Conservation (phyloP, 1,140 invertebrate genomes). For the Drosophila bocqueti region DNA sequence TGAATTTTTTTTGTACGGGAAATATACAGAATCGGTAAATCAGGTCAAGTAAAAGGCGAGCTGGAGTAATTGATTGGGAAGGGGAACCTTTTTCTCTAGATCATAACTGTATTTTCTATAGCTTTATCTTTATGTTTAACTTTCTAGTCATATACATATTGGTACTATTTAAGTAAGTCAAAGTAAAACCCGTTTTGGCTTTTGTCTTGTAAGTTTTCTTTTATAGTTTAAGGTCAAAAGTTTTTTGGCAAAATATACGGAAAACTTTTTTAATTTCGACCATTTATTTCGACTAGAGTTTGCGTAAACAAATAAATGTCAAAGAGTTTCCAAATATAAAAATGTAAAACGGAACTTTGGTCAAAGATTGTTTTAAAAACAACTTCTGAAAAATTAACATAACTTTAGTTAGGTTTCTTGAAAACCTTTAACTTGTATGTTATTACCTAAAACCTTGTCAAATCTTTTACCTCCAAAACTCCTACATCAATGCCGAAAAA, state of each 20-base stretch:
- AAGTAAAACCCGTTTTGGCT: background rate
- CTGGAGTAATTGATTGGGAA: background rate
- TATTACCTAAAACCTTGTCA: background rate
- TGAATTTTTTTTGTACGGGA: conserved; percentile 39
- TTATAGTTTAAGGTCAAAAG: conserved; percentile 11
- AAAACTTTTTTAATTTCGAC: background rate
- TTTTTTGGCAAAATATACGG: background rate
- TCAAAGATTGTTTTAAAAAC: background rate
- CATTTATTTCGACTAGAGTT: conserved; percentile 4
- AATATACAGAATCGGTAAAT: conserved; percentile 32
- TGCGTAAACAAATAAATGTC: conserved; percentile 20
- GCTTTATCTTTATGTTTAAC: background rate
- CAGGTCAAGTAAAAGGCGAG: conserved; percentile 13
- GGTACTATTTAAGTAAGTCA: background rate
- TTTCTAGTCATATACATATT: background rate
- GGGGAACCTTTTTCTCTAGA: background rate
- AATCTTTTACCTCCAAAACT: background rate
- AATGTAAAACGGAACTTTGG: background rate
- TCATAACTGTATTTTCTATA: background rate
- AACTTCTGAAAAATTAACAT: too few species aligned
- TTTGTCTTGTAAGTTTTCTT: background rate
- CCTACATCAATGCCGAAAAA: background rate
- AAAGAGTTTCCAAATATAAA: background rate
- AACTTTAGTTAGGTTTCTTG: background rate
- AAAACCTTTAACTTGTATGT: background rate